Percentiles rank a stretch among this genome's conserved stretches.
phyloP scores from a whole-genome alignment of 2,888 invertebrate species.

The Autographa gamma region DNA sequence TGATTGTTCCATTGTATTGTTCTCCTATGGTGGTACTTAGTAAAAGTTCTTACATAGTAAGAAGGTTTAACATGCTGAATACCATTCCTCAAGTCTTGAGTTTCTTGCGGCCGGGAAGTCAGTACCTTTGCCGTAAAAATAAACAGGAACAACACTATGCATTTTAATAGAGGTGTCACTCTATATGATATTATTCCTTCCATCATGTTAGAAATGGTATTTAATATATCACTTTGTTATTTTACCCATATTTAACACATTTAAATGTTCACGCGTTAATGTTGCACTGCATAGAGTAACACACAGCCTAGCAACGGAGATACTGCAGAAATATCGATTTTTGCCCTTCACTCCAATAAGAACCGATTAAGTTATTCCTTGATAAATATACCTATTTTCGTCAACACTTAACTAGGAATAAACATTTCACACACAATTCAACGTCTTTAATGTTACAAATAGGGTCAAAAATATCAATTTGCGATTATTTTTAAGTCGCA shows the following conservation, averaged over 20 bases:
- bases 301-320: slow-evolving; percentile 71
- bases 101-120: slow-evolving; percentile 82
- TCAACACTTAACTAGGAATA: slow-evolving; percentile 17
- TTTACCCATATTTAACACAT: slow-evolving; percentile 38
- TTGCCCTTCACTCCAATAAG: slow-evolving; percentile 38
- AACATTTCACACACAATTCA: slow-evolving; percentile 13
- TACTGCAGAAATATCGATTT: slow-evolving; percentile 82
- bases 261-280: slow-evolving; percentile 48
- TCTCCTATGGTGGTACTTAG: slow-evolving; percentile 84
- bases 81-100: slow-evolving; percentile 74
- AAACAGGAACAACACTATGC: slow-evolving; percentile 82
- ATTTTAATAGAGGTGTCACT: slow-evolving; percentile 83
- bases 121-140: slow-evolving; percentile 86
- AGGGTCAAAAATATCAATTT: slow-evolving; percentile 17
- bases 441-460: slow-evolving; percentile 18
- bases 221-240: slow-evolving; percentile 29
- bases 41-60: slow-evolving; percentile 84
- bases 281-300: slow-evolving; percentile 63
- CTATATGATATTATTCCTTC: slow-evolving; percentile 79
- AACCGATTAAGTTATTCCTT: slow-evolving; percentile 46
- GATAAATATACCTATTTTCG: slow-evolving; percentile 18
- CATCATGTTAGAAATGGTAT: slow-evolving; percentile 63
- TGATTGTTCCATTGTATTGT: slow-evolving; percentile 76
- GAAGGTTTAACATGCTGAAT: slow-evolving; percentile 80
- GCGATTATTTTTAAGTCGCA: slow-evolving; percentile 37